Base-by-base conservation (phyloP, 1,140 invertebrate genomes). In the Drosophila quadrilineata region DNA sequence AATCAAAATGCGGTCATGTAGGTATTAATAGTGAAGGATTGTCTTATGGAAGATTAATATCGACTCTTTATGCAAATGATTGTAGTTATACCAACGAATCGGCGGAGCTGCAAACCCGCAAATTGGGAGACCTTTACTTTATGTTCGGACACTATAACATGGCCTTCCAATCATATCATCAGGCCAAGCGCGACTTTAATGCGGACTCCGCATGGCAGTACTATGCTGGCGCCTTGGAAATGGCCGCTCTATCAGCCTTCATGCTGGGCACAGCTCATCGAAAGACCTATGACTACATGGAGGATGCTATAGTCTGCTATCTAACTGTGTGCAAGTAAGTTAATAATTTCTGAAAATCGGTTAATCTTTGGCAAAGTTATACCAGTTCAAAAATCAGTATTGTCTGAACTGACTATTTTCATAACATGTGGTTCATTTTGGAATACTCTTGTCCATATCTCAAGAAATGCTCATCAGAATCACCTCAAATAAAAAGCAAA, bases 171-270 rank as follows among this genome's bases (percentile, higher is more conserved):
- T 94, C 96, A 0, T 99, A 99, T 90, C 97, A 99, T 89, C 94
- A 95, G 10, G 96, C 97, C 6, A 99, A 99, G 90, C 93, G 97
- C 60, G 98, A 99, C 87, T 99, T 99, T 90, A 95, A 95, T 75
- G 95, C 94, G 10, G 98, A 99, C 90, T 95, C 97, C 77, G 98
- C 98, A 0, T 99, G 98, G 98, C 91, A 99, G 8, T 97, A 98
- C 89, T 98, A 96, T 90, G 98, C 98, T 6, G 97, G 97, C 8
- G 97, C 98, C 12, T 90, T 98, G 33, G 98, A 99, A 92, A 98
- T 99, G 97, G 97, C 97, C 3, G 96, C 96, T 2, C 89, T 98
- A 0, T 95, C 97, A 59, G 95, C 96, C 1, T 98, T 98, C 84
- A 96, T 98, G 95, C 93, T 94, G 63, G 95, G 94, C 35, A 95